These are phyloP conservation scores for Zosterops borbonicus DNA, from an alignment of 2,113 vertebrate species.

Conservation along the genomic window DNA sequence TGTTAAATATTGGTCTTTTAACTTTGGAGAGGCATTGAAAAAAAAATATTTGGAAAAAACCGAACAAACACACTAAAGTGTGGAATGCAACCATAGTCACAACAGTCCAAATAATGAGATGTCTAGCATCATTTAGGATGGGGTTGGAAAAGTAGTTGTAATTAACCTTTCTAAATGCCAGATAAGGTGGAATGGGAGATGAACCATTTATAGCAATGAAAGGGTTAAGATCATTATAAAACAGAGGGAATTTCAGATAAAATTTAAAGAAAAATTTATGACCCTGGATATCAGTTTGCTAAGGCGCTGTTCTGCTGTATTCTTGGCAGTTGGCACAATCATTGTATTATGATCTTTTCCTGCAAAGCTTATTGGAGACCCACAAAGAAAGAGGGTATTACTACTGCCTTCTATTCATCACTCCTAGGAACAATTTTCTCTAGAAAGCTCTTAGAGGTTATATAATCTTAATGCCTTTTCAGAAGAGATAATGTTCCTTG, in stretches of 20 bases:
- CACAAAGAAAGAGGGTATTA: not conserved
- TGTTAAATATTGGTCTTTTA: not conserved
- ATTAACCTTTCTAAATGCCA: not conserved
- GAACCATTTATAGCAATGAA: not conserved
- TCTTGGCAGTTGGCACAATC: not conserved
- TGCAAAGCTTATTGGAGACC: not conserved
- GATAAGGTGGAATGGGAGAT: not conserved
- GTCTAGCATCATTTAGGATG: not conserved
- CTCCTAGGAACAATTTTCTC: not conserved
- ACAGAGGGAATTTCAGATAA: not conserved
- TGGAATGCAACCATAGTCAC: not conserved
- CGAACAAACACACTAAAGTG: not conserved
- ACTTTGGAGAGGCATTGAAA: not conserved
- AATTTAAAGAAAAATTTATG: not conserved
- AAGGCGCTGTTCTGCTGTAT: not conserved
- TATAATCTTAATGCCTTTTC: not conserved
- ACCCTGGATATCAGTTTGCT: not conserved
- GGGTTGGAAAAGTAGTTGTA: not conserved
- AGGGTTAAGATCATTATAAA: not conserved
- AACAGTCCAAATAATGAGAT: not conserved
- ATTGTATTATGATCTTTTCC: not conserved
- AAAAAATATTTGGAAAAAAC: not conserved
- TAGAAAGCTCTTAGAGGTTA: not conserved
- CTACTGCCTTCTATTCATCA: not conserved
- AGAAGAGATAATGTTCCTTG: not conserved